Conservation (phyloP, 2,888 invertebrate species). For the Exephanes ischioxanthus region DNA sequence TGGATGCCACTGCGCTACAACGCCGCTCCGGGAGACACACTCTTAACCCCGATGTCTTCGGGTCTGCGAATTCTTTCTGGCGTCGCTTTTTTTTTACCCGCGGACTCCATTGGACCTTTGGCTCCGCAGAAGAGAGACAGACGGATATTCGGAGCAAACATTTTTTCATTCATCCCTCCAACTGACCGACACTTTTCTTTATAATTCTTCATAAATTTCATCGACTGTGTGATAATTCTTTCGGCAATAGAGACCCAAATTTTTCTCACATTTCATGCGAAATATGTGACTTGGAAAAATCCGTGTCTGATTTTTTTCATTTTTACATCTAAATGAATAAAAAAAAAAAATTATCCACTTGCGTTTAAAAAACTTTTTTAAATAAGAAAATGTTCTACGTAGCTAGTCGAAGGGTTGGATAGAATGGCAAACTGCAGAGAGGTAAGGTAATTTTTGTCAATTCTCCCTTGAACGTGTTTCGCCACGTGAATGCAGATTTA, state of each 20-base stretch:
- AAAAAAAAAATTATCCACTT: not conserved
- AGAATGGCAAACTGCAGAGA: too few relatives aligned
- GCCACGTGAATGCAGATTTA: not conserved
- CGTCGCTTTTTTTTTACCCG: not conserved
- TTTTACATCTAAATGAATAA: not conserved
- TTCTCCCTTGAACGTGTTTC: not conserved
- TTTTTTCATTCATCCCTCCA: too few relatives aligned
- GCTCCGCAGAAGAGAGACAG: too few relatives aligned
- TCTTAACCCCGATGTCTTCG: conserved; percentile 3
- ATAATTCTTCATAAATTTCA: too few relatives aligned
- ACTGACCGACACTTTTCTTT: too few relatives aligned
- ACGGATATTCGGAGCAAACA: too few relatives aligned
- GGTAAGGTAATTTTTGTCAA: too few relatives aligned
- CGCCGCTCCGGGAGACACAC: not conserved
- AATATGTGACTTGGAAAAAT: not conserved
- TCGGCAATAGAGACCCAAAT: not conserved
- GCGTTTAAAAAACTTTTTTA: not conserved
- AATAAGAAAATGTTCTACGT: too few relatives aligned
- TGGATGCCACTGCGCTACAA: not conserved
- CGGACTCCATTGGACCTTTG: not conserved
- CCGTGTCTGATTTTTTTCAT: not conserved
- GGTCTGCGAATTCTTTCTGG: not conserved
- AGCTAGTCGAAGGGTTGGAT: too few relatives aligned
- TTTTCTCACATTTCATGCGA: not conserved
- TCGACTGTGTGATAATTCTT: too few relatives aligned